phyloP scores from a whole-genome alignment of 2,888 invertebrate genomes.

The Syrphus vitripennis region DNA sequence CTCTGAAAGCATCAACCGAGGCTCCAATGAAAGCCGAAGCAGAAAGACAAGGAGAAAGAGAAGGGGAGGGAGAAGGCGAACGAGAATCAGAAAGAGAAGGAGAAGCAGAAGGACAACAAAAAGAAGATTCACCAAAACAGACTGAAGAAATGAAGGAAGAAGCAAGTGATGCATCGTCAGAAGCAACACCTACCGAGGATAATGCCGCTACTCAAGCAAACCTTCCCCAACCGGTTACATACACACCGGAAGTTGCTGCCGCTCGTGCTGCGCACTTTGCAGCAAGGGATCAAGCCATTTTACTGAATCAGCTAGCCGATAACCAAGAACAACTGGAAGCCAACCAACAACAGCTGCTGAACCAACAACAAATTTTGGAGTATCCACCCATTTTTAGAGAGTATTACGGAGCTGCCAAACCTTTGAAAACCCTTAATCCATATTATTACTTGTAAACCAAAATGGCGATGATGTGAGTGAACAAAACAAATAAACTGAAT shows the following conservation, averaged over 20 bases:
- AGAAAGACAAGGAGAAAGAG: background rate
- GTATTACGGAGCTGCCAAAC: conserved; percentile 58
- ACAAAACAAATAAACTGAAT: conserved; percentile 7
- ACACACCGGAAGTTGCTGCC: conserved; percentile 63
- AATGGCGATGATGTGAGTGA: background rate
- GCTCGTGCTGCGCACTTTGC: conserved; percentile 68
- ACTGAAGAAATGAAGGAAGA: conserved; percentile 6
- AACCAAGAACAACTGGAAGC: conserved; percentile 19
- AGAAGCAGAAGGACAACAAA: background rate
- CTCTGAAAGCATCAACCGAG: background rate
- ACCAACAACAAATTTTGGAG: conserved; percentile 31
- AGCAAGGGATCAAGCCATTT: conserved; percentile 59
- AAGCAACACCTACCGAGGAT: background rate
- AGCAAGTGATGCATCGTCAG: background rate
- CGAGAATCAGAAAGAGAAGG: background rate
- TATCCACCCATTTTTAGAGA: conserved; percentile 44
- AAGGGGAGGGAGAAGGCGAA: background rate
- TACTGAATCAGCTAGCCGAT: conserved; percentile 27
- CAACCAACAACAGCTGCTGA: conserved; percentile 24
- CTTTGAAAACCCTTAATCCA: conserved; percentile 23
- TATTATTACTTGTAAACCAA: conserved; percentile 39
- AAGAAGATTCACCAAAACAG: background rate
- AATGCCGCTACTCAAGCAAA: background rate
- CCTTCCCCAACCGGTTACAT: conserved; percentile 48
- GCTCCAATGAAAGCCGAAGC: background rate